Evolutionary conservation across 2,113 vertebrate genomes (phyloP).

Genomic region (Dasyurus viverrinus): DNA sequence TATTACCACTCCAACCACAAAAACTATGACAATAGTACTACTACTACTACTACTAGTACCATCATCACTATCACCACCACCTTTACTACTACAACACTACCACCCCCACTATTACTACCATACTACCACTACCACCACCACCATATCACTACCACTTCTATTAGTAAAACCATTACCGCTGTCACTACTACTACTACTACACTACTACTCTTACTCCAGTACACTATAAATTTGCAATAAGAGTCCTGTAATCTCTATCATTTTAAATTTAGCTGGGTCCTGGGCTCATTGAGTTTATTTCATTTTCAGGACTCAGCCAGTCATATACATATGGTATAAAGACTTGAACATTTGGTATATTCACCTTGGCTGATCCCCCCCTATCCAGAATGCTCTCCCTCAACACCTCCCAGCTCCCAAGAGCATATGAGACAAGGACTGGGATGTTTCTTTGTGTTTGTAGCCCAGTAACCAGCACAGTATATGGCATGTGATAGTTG

Average conservation of each 20-base stretch:
- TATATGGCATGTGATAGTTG: background rate
- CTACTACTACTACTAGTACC: too few relatives aligned
- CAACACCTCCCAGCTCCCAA: background rate
- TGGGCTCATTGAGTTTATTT: background rate
- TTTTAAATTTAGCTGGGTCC: background rate
- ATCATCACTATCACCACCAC: too few relatives aligned
- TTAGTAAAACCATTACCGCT: too few relatives aligned
- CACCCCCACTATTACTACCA: too few relatives aligned
- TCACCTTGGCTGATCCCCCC: background rate
- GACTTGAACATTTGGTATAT: too few relatives aligned
- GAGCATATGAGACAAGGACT: background rate
- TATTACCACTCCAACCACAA: background rate
- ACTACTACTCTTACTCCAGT: background rate
- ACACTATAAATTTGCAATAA: background rate
- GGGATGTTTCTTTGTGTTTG: background rate
- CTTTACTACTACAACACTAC: too few relatives aligned
- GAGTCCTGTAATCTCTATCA: background rate
- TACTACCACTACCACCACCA: accelerated
- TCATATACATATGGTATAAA: background rate
- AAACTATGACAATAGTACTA: too few relatives aligned
- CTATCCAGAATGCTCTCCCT: background rate
- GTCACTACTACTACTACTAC: too few relatives aligned
- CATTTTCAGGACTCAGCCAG: background rate
- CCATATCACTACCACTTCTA: too few relatives aligned
- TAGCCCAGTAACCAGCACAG: background rate